Evolutionary conservation across 1,140 invertebrate species (phyloP), one percentile per base, ranked within the genome.

Genomic region (Brachionus paranguensis): DNA sequence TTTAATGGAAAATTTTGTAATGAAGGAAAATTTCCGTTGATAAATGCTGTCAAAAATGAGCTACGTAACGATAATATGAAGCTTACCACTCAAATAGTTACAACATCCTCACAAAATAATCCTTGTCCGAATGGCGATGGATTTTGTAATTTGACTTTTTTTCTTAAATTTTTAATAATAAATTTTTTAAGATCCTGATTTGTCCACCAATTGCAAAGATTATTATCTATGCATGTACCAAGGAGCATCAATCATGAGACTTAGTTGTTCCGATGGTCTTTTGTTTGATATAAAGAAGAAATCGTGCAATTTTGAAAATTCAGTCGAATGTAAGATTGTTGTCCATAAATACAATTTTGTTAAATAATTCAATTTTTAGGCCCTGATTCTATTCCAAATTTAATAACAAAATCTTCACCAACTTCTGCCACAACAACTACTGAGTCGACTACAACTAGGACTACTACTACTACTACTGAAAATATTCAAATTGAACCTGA

Each of bases 1-100:
- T 88, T 88, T 78, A 83, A 76, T 12, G 86, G 86, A 50, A 27
- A 55, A 12, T 85, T 85, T 64, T 88, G 88, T 85, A 86, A 86
- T 50, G 53, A 86, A 24, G 87, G 87, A 8, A 86, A 85, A 74
- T 88, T 86, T 83, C 88, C 88, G 6, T 85, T 89, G n/a, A 41
- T 87, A 65, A 84, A 29, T 53, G 50, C 74, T 17, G 60, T 81
- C 11, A 96, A 95, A 79, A 14, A 53, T 17, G 76, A 79, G 45
- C 20, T 79, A 7, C 7, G 47, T 14, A 43, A 45, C 14, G 68
- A 20, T 17, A 29, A 43, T 1, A 7, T 7, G 14, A 3, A 72
- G 11, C 8, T 11, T 8, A 20, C 17, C 5, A 37, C 29, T 8
- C 14, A 41, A 43, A 41, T 43, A 5, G 3, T 17, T 45, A 37